Evolutionary conservation across 2,113 vertebrate species (phyloP).

Genomic region (Pogonocichla stellata): DNA sequence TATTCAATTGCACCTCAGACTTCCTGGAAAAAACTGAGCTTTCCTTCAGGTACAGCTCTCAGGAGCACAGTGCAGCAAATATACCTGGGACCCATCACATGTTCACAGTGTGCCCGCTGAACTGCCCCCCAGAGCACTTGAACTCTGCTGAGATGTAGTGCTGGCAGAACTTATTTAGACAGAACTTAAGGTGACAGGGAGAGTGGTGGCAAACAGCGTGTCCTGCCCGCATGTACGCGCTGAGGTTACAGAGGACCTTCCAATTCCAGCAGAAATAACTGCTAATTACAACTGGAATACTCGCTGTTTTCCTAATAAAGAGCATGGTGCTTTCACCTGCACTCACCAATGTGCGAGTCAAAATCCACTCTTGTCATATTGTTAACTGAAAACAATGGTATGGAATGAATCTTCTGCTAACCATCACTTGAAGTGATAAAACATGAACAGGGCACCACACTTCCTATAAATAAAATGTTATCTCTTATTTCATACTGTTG

Average conservation of each 20-base stretch:
- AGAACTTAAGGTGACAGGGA: background rate
- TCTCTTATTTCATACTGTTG: background rate
- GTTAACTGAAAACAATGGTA: background rate
- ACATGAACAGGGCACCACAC: background rate
- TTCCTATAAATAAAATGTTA: background rate
- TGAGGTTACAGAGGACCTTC: background rate
- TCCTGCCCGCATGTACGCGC: rapidly evolving
- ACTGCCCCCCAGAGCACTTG: background rate
- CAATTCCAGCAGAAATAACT: background rate
- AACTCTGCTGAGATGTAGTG: background rate
- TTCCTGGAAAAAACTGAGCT: background rate
- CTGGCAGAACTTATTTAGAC: background rate
- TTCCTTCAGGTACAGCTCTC: background rate
- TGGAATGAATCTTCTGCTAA: background rate
- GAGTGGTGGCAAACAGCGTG: background rate
- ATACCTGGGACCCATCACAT: background rate
- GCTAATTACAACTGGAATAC: background rate
- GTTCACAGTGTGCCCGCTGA: background rate
- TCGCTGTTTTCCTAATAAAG: background rate
- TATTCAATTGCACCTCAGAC: background rate
- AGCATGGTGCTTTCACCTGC: background rate
- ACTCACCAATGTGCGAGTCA: background rate
- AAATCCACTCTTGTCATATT: background rate
- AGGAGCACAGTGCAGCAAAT: background rate
- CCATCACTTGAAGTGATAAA: background rate